Conservation (phyloP, 2,888 invertebrate species). For the Tetragonula carbonaria region DNA sequence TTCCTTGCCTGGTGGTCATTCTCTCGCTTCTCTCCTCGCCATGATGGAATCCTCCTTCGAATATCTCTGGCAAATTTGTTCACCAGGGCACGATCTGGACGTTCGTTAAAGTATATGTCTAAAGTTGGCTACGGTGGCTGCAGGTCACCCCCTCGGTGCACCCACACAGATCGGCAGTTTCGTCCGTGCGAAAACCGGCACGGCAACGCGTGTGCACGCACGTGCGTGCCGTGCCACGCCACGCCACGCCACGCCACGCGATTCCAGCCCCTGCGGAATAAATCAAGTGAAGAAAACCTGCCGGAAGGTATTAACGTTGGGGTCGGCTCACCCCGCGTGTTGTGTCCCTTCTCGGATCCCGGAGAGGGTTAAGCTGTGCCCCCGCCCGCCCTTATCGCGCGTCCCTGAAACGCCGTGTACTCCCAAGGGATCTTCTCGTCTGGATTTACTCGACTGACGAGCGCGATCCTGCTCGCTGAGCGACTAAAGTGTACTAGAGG, state of each 20-base stretch:
- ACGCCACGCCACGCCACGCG: slow-evolving; percentile 45
- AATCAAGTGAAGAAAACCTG: slow-evolving; percentile 79
- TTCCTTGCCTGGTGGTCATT: too few species aligned
- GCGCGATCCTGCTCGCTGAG: slow-evolving; percentile 48
- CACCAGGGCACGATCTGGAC: slow-evolving; percentile 37
- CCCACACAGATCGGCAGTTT: slow-evolving; percentile 34
- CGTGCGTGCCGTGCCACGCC: slow-evolving; percentile 57
- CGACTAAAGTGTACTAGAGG: slow-evolving; percentile 33
- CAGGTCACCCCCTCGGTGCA: slow-evolving; percentile 12
- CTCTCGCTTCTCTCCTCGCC: too few species aligned
- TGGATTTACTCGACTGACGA: slow-evolving; percentile 68
- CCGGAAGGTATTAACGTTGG: slow-evolving; percentile 78
- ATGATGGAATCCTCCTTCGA: background rate
- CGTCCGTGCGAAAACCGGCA: slow-evolving; percentile 59
- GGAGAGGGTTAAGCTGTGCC: slow-evolving; percentile 74
- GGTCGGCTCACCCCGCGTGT: slow-evolving; percentile 65
- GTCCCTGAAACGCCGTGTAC: slow-evolving; percentile 68
- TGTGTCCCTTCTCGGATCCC: slow-evolving; percentile 49
- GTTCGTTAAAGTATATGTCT: slow-evolving; percentile 54
- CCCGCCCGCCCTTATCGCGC: slow-evolving; percentile 71
- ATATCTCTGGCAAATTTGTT: slow-evolving; percentile 29
- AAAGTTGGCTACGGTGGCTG: slow-evolving; percentile 16
- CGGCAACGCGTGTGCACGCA: slow-evolving; percentile 51
- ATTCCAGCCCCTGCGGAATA: slow-evolving; percentile 68
- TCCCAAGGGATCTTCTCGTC: slow-evolving; percentile 71